phyloP scores from a whole-genome alignment of 2,888 invertebrate species.

The Drosophila demipolita region DNA sequence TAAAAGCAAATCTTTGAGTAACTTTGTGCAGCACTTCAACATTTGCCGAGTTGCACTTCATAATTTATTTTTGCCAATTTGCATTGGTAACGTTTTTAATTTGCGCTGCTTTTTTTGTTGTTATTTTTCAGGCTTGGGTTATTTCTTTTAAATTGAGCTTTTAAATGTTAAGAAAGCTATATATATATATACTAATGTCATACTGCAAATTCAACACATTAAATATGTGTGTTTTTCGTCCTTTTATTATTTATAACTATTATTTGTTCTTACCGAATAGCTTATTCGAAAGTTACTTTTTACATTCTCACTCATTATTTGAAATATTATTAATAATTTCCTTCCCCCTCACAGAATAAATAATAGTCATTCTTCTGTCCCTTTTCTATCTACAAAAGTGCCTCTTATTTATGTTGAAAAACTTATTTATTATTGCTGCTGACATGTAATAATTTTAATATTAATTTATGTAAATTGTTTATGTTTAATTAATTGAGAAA shows the following conservation, averaged over 20 bases:
- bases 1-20: slow-evolving; percentile 37
- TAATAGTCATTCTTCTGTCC: not conserved
- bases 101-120: slow-evolving; percentile 1
- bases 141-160: slow-evolving; percentile 40
- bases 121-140: slow-evolving; percentile 4
- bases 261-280: slow-evolving; percentile 1
- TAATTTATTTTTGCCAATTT: slow-evolving; percentile 52
- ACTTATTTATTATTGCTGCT: not conserved
- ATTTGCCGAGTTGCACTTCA: slow-evolving; percentile 36
- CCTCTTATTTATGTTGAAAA: not conserved
- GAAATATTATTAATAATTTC: not conserved
- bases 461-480: not conserved
- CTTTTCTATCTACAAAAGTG: no score
- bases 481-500: not conserved
- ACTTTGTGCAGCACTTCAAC: slow-evolving; percentile 33
- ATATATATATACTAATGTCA: slow-evolving; percentile 46
- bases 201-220: not conserved
- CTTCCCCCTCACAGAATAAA: not conserved
- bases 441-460: not conserved
- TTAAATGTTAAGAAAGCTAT: slow-evolving; percentile 70
- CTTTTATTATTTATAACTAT: not conserved
- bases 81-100: slow-evolving; percentile 23
- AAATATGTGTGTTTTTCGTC: not conserved
- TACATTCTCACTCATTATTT: no score
- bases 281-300: not conserved